Evolutionary conservation across 2,888 invertebrate genomes (phyloP), one percentile per base, ranked within the genome.

Genomic region (Habrosyne pyritoides): DNA sequence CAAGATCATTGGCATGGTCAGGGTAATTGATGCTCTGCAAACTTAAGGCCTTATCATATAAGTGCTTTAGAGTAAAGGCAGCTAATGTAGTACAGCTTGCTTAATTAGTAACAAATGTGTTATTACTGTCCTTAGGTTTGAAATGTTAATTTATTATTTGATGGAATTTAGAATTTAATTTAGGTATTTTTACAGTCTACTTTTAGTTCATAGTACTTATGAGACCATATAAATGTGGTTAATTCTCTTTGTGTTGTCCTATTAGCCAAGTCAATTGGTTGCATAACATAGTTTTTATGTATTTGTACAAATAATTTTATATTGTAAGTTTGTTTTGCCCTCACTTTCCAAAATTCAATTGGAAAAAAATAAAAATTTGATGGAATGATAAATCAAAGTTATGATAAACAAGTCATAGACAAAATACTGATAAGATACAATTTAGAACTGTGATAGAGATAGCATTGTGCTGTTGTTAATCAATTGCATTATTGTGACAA

Each of bases 1-100:
- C 90, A 88, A 66, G 89, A 91, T 2, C 87, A 89, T 54, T 91
- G 91, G 91, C 88, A 87, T 65, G 83, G 83, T 28, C 87, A 84
- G 64, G 83, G 61, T 56, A 84, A 87, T 53, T 88, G 63, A 79
- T 52, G 21, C n/a, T 26, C 33, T n/a, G n/a, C 5, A 2, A 30
- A 30, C 10, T 30, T n/a, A 8, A 8, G 8, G n/a, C n/a, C 4
- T 33, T 33, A 5, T 10, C 14, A 6, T 4, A n/a, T 14, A 14
- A 14, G 36, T 1, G 12, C 28, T 5, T 33, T 33, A n/a, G n/a
- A 12, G 33, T 33, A 3, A n/a, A 8, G 5, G 42, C 42, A 18
- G 42, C 42, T 42, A 18, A 42, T 18, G 7, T 14, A 18, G 33
- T 14, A 42, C 14, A 8, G 42, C 42, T 42, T 18, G 42, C 8